phyloP scores from a whole-genome alignment of 2,797 vertebrate species.

The Halcyon smyrnensis region DNA sequence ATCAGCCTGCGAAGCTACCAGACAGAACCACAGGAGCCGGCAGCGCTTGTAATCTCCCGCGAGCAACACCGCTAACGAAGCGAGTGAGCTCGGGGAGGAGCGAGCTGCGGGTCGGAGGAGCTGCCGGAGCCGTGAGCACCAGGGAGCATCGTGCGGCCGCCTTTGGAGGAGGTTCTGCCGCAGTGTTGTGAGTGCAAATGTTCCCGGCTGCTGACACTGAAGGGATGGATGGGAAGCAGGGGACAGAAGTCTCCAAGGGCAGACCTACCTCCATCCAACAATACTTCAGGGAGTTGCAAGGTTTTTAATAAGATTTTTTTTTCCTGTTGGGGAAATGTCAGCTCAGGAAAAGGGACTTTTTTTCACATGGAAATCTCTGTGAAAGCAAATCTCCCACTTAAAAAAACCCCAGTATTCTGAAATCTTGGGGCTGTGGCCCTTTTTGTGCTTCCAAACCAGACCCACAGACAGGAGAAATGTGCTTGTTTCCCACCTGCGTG shows the following conservation, averaged over 20 bases:
- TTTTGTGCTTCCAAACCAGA: neutral
- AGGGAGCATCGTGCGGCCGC: fast-evolving
- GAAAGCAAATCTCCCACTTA: neutral
- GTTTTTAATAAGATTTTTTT: neutral
- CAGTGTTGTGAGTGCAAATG: neutral
- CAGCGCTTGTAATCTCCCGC: neutral
- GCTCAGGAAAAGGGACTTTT: neutral
- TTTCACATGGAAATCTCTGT: neutral
- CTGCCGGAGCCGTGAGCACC: neutral
- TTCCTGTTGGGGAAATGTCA: neutral
- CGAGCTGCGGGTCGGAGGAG: neutral
- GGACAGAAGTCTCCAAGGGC: neutral
- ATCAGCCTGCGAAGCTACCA: neutral
- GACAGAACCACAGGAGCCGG: neutral
- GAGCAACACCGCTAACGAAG: fast-evolving
- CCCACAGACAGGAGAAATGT: neutral
- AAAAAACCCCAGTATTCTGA: neutral
- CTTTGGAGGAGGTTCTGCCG: neutral
- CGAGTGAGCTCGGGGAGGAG: neutral
- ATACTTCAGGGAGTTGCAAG: neutral
- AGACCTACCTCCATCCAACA: neutral
- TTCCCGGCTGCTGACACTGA: neutral
- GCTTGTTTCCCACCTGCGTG: neutral
- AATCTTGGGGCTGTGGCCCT: neutral
- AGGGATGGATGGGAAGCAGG: neutral